Conservation (phyloP, 23 tunicate species). For the Halocynthia roretzi region DNA sequence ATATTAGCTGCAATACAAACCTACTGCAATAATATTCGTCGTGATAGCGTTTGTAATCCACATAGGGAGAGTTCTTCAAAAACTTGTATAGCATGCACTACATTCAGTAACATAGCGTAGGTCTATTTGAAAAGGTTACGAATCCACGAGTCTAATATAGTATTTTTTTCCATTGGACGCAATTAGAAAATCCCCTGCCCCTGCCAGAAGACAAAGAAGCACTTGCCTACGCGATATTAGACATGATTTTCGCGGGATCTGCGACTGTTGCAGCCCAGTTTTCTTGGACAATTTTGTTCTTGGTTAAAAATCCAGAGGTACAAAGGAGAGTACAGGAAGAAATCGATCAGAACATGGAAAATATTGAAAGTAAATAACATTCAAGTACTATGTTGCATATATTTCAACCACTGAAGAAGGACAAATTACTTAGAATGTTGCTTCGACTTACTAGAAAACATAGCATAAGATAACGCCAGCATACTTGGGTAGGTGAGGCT, state of each 20-base stretch:
- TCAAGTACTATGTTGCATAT: background rate
- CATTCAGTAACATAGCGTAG: too few species aligned
- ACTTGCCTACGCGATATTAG: slow-evolving; percentile 32
- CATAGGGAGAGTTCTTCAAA: background rate
- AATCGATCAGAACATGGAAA: slow-evolving; percentile 12
- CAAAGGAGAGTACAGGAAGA: slow-evolving; percentile 49
- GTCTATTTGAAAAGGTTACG: too few species aligned
- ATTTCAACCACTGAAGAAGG: background rate
- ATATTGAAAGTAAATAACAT: slow-evolving; percentile 1
- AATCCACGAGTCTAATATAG: too few species aligned
- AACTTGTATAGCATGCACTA: background rate
- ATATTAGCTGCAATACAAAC: too few species aligned
- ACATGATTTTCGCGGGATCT: slow-evolving; percentile 59
- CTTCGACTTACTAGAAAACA: too few species aligned
- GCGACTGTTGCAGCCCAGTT: slow-evolving; percentile 37
- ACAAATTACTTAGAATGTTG: too few species aligned
- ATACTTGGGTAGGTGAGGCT: too few species aligned
- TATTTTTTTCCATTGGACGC: too few species aligned
- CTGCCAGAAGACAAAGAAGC: slow-evolving; percentile 10
- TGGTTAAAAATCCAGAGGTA: slow-evolving; percentile 47
- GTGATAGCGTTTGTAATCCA: too few species aligned
- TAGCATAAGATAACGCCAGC: too few species aligned
- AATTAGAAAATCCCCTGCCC: slow-evolving; percentile 14
- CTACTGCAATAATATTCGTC: too few species aligned
- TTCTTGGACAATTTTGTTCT: slow-evolving; percentile 52